Conservation (phyloP, 2,113 vertebrate species). For the Nyctereutes procyonoides region DNA sequence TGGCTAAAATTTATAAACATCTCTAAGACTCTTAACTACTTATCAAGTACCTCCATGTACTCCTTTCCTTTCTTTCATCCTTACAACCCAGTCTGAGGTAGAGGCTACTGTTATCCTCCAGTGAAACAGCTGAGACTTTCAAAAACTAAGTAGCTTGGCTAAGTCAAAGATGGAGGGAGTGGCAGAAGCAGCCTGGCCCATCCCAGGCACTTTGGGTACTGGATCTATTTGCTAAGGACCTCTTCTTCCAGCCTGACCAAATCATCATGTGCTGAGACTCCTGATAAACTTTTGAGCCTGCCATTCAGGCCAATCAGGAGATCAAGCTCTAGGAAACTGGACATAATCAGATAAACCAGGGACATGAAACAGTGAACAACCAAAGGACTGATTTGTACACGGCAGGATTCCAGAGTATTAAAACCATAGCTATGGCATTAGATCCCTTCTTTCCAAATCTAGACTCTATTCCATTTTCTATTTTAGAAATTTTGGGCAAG, state of each 20-base stretch:
- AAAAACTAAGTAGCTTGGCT: neutral
- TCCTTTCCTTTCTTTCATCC: neutral
- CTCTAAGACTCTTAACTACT: neutral
- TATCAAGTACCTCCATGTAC: neutral
- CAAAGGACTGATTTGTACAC: neutral
- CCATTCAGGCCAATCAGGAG: neutral
- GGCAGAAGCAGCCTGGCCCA: neutral
- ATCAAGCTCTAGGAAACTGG: neutral
- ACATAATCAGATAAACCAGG: neutral
- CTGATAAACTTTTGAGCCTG: neutral
- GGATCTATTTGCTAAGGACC: neutral
- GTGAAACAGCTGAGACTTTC: neutral
- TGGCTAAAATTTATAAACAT: neutral
- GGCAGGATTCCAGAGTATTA: neutral
- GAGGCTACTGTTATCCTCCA: neutral
- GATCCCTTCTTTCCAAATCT: neutral
- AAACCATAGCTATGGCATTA: neutral
- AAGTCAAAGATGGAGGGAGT: neutral
- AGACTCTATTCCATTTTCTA: neutral
- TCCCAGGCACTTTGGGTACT: neutral
- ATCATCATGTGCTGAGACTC: neutral
- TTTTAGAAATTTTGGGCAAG: neutral
- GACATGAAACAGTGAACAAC: neutral
- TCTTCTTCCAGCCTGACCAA: neutral
- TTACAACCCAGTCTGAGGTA: neutral